phyloP scores from a whole-genome alignment of 2,888 invertebrate species.

The Sinodicranocentrus sp. region DNA sequence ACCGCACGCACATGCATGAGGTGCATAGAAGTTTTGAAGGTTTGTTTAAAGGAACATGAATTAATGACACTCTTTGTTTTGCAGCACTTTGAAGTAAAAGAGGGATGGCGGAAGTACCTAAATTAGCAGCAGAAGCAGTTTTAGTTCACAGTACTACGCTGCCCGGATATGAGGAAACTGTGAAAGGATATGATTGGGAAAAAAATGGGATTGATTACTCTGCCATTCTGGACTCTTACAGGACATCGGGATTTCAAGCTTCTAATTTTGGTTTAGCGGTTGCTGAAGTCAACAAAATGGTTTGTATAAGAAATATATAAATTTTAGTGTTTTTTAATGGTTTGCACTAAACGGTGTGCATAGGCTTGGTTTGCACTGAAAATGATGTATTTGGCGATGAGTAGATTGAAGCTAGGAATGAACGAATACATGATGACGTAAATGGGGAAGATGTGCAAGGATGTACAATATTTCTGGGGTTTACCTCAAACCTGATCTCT shows the following conservation, averaged over 20 bases:
- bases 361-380: too few species aligned
- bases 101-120: constrained; percentile 41
- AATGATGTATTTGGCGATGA: too few species aligned
- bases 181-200: constrained; percentile 94
- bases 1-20: too few species aligned
- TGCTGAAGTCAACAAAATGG: constrained; percentile 95
- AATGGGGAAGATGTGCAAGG: too few species aligned
- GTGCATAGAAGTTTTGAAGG: too few species aligned
- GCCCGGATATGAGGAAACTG: constrained; percentile 68
- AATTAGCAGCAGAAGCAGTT: constrained; percentile 70
- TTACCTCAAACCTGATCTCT: too few species aligned
- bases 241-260: constrained; percentile 96
- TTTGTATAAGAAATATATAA: too few species aligned
- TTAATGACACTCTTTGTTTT: neutral
- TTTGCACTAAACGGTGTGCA: too few species aligned
- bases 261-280: constrained; percentile 96
- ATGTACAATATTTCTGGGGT: too few species aligned
- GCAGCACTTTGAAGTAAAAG: neutral
- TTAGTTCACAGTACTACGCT: constrained; percentile 67
- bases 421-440: too few species aligned
- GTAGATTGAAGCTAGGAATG: too few species aligned
- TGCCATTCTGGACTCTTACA: constrained; percentile 86
- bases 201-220: constrained; percentile 81
- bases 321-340: too few species aligned
- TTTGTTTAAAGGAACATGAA: neutral